A percentile compares a stretch with the other conserved stretches of the same genome.
Evolutionary conservation across 2,888 invertebrate species (phyloP).

Genomic region (Eilema sororculum): DNA sequence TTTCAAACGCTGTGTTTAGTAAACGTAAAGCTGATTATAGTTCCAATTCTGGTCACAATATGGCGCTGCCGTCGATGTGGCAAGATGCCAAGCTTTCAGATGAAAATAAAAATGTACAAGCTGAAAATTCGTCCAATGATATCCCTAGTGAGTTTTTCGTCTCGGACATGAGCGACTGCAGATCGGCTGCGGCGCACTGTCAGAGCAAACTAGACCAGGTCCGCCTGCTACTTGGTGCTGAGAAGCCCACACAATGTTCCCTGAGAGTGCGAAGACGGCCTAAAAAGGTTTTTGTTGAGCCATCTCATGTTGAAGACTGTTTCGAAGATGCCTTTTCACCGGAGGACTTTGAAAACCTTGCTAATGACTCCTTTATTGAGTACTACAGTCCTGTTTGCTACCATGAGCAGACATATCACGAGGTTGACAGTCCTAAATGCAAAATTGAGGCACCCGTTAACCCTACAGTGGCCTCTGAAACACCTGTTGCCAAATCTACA

Average conservation of each 20-base stretch:
- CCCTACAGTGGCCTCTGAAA: not conserved
- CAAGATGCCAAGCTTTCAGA: slow-evolving; percentile 70
- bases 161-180: slow-evolving; percentile 69
- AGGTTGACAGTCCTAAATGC: slow-evolving; percentile 61
- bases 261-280: slow-evolving; percentile 57
- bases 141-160: slow-evolving; percentile 50
- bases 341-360: slow-evolving; percentile 68
- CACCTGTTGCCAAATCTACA: not conserved
- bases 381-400: slow-evolving; percentile 61
- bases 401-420: slow-evolving; percentile 57
- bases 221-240: slow-evolving; percentile 58
- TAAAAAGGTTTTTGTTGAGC: slow-evolving; percentile 68
- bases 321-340: slow-evolving; percentile 76
- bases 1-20: slow-evolving; percentile 71
- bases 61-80: slow-evolving; percentile 68
- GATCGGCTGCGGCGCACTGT: slow-evolving; percentile 67
- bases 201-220: slow-evolving; percentile 75
- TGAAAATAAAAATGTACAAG: slow-evolving; percentile 69
- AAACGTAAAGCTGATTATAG: slow-evolving; percentile 67
- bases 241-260: slow-evolving; percentile 53
- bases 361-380: slow-evolving; percentile 62
- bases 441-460: slow-evolving; percentile 56
- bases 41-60: slow-evolving; percentile 57
- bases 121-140: slow-evolving; percentile 50
- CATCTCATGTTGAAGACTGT: slow-evolving; percentile 66